Base-by-base conservation (phyloP, 2,888 invertebrate genomes). In the Willowsia nigromaculata region DNA sequence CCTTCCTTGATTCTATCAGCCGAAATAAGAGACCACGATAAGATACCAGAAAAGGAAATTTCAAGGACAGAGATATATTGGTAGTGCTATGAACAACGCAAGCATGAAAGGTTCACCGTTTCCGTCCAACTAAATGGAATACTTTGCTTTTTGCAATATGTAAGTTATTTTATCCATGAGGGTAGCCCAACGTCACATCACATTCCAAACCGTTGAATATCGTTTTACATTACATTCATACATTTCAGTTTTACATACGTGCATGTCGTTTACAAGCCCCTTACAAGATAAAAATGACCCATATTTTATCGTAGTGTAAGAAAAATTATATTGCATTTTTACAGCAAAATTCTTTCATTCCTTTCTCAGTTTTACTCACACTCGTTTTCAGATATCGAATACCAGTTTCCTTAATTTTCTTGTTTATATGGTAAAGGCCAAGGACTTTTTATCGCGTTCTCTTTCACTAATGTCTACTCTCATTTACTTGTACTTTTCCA, bases 51-150 rank as follows among this genome's bases (percentile, higher is more conserved):
- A 74, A 30, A 27, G 47, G 50, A 74, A 74, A 74, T 50, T 74
- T 50, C 74, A 74, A 74, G 74, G 74, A 4, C 74, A 74, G 22
- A 11, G n/a, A n/a, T n/a, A n/a, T n/a, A n/a, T n/a, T n/a, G n/a
- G n/a, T n/a, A n/a, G n/a, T n/a, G n/a, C n/a, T n/a, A n/a, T n/a
- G n/a, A n/a, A n/a, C n/a, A n/a, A n/a, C n/a, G n/a, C n/a, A n/a
- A n/a, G n/a, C n/a, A n/a, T n/a, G n/a, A n/a, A n/a, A n/a, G n/a
- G n/a, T n/a, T n/a, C n/a, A n/a, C n/a, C n/a, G n/a, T n/a, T n/a
- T n/a, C n/a, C n/a, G n/a, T n/a, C n/a, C n/a, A n/a, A n/a, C n/a
- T n/a, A n/a, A n/a, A n/a, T n/a, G n/a, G n/a, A n/a, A n/a, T n/a
- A n/a, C n/a, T n/a, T n/a, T n/a, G n/a, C n/a, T n/a, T n/a, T n/a